Base-by-base conservation (phyloP, 2,797 vertebrate species). In the Ceryle rudis region DNA sequence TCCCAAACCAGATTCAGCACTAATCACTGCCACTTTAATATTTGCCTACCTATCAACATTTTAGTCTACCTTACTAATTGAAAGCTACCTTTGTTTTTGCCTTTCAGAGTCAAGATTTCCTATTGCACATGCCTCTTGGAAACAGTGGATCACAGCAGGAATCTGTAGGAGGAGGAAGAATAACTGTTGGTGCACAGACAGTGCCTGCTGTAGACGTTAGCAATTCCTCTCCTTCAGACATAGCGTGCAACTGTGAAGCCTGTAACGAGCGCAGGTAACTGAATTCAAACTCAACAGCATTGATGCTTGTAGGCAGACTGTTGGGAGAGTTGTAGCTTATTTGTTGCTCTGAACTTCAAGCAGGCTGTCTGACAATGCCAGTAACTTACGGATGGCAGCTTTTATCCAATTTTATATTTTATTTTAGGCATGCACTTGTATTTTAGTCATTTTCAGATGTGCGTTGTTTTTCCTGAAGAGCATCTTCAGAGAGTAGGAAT, bases 221-320 rank as follows among this genome's bases (percentile, higher is more conserved):
- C 91, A 96, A 97, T 57, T 97, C 99, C 3, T 97, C 98, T 91
- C 96, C 99, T 90, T 93, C 98, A 46, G 99, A 99, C 80, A 95
- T 99, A 2, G 96, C 98, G 1, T 99, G 99, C 91, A 98, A 98
- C 92, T 99, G 99, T 80, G 99, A 99, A 93, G 99, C 99, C 88
- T 99, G 99, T 98, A 99, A 98, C 18, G 99, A 99, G 92, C 98
- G 99, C 96, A 99, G 99, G 99, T 99, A 95, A 3, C 54, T 86
- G 62, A 58, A 10, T 44, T 88, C 25, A 18, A 9, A 25, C 51
- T 75, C 49, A 37, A 19, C 18, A 79, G 58, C 8, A 3, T 1
- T 1, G 2, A 10, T 41, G 25, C 14, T 5, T 11, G 6, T 26
- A 44, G 26, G 69, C 70, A 47, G 35, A 15, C 35, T 79, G 11